These are phyloP conservation scores for Hormiphora californensis DNA, from an alignment of 37 sponge, comb jelly and placozoan species.

Conservation along the genomic window DNA sequence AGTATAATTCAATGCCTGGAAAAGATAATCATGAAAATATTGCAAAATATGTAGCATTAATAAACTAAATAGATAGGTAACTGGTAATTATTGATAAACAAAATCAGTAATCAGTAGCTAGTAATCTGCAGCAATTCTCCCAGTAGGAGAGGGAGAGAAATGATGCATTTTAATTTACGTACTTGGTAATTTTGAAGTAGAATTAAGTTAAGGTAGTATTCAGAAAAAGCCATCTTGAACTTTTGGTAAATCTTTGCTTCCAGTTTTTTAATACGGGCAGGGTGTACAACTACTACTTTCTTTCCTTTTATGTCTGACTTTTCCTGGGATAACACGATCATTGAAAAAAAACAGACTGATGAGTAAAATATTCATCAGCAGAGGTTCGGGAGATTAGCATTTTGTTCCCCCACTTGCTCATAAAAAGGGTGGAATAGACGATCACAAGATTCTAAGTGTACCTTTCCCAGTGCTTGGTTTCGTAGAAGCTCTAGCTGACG, in stretches of 20 bases:
- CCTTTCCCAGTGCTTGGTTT: conserved; percentile 25
- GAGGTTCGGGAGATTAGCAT: no score
- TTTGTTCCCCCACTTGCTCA: no score
- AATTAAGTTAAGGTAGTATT: conserved; percentile 74
- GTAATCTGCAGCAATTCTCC: background rate
- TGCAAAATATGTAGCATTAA: background rate
- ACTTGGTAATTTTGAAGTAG: conserved; percentile 84
- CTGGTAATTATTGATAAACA: background rate
- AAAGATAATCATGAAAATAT: conserved; percentile 5
- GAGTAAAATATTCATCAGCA: no score
- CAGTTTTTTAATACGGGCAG: conserved; percentile 30
- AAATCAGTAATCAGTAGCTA: background rate
- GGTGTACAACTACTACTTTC: conserved; percentile 25
- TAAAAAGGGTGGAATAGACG: no score
- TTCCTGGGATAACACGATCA: conserved; percentile 37
- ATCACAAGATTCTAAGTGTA: no score
- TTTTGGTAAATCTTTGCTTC: conserved; percentile 42
- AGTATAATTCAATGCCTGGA: conserved; percentile 74
- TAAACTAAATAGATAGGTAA: background rate
- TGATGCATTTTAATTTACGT: background rate
- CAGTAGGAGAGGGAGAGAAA: background rate
- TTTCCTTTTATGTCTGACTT: conserved; percentile 53
- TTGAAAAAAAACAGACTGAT: no score
- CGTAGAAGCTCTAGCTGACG: conserved; percentile 28
- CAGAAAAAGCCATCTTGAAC: conserved; percentile 66